These are phyloP conservation scores for Pitta sordida DNA, from an alignment of 2,113 vertebrate species.

Conservation along the genomic window DNA sequence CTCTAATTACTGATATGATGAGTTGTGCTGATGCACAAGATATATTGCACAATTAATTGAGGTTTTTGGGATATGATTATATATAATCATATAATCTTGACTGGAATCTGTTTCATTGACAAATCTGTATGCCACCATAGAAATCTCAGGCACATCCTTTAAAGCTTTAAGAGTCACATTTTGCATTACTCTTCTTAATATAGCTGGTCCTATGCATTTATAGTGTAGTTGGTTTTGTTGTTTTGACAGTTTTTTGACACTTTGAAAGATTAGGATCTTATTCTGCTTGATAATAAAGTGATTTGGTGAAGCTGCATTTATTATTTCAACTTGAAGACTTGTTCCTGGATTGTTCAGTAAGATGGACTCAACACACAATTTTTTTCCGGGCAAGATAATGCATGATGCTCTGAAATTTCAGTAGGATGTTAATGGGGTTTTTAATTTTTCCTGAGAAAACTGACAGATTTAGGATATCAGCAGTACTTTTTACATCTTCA, in stretches of 20 bases:
- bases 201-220: not conserved
- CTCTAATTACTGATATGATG: not conserved
- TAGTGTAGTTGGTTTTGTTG: not conserved
- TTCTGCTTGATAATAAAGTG: not conserved
- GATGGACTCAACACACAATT: not conserved
- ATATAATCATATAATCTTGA: not conserved
- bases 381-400: not conserved
- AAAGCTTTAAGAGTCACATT: not conserved
- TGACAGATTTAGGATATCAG: not conserved
- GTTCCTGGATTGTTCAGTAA: not conserved
- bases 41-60: not conserved
- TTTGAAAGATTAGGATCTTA: not conserved
- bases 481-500: not conserved
- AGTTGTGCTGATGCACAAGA: not conserved
- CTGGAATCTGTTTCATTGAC: not conserved
- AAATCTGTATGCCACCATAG: not conserved
- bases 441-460: not conserved
- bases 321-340: not conserved
- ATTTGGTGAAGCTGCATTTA: not conserved
- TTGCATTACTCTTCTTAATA: not conserved
- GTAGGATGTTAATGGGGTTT: not conserved
- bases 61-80: not conserved
- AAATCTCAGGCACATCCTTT: not conserved
- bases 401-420: not conserved
- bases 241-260: not conserved